Evolutionary conservation across 2,888 invertebrate species (phyloP), one percentile per base, ranked within the genome.

Genomic region (Busseola fusca): DNA sequence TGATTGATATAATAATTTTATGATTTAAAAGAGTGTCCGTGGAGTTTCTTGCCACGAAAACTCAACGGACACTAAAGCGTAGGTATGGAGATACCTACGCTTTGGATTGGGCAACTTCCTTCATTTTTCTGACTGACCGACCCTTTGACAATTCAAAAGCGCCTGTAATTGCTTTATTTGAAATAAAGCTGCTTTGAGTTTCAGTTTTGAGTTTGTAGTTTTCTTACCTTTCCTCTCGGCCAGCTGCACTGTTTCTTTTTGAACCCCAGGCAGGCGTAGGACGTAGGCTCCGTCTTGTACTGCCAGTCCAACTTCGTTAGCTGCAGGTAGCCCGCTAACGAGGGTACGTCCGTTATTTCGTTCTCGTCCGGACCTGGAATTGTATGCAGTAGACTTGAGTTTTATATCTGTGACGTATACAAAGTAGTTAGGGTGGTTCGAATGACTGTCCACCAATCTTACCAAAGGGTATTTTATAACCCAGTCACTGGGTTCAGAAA

Each of bases 271-370:
- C 98, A 98, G 0, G 98, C 98, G 86, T 96, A 97, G 76, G 97
- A 96, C 4, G 97, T 98, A 0, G 98, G 97, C 88, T 98, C 98
- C 0, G 98, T 98, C 94, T 98, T 98, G 93, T 98, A 98, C 84
- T 97, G 97, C 98, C 98, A 98, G 93, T 98, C 98, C 75, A 98
- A 92, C 90, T 98, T 97, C 80, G 98, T 97, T 73, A 98, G 95
- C 92, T 98, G 98, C 62, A 98, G 95, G 91, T 98, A 98, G 0
- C 98, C 98, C 0, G 98, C 98, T 86, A 98, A 91, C 64, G 98
- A 98, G 42, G 98, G 98, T 73, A 98, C 98, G 90, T 98, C 98
- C 3, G 98, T 97, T 78, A 98, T 97, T 93, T 98, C 98, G 92
- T 98, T 98, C 91, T 98, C 98, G 85, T 98, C 98, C 1, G 98